phyloP scores from a whole-genome alignment of 2,888 invertebrate species.

The Chloroclysta siterata region DNA sequence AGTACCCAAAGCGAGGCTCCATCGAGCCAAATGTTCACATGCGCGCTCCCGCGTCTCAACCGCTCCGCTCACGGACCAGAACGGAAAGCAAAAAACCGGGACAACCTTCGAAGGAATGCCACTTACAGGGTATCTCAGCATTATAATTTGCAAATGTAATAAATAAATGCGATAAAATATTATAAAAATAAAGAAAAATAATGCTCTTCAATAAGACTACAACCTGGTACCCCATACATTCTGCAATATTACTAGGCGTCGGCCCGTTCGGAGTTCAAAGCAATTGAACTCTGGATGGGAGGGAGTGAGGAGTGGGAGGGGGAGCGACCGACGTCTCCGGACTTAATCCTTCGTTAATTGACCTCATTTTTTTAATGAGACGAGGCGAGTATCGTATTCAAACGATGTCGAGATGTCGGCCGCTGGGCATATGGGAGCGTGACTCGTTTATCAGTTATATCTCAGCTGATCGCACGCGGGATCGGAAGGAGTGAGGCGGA shows the following conservation, averaged over 20 bases:
- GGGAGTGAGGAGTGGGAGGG: slow-evolving; percentile 47
- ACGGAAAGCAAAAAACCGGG: slow-evolving; percentile 86
- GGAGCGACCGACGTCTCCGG: slow-evolving; percentile 72
- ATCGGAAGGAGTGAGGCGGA: slow-evolving; percentile 33
- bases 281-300: slow-evolving; percentile 68
- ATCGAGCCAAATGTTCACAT: slow-evolving; percentile 60
- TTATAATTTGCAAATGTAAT: slow-evolving; percentile 68
- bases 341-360: slow-evolving; percentile 79
- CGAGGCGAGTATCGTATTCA: slow-evolving; percentile 53
- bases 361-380: slow-evolving; percentile 77
- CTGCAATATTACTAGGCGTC: slow-evolving; percentile 74
- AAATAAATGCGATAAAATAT: slow-evolving; percentile 82
- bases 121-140: slow-evolving; percentile 77
- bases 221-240: slow-evolving; percentile 83
- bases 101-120: slow-evolving; percentile 85
- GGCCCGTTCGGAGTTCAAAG: slow-evolving; percentile 72
- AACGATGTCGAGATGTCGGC: slow-evolving; percentile 63
- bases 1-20: slow-evolving; percentile 54
- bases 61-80: slow-evolving; percentile 67
- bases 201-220: slow-evolving; percentile 77
- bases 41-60: slow-evolving; percentile 73
- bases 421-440: slow-evolving; percentile 57
- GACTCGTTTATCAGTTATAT: slow-evolving; percentile 48
- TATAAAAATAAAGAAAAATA: slow-evolving; percentile 73
- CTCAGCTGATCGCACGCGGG: slow-evolving; percentile 29